Evolutionary conservation across 2,888 invertebrate genomes (phyloP).

Genomic region (Exocentrus adspersus): DNA sequence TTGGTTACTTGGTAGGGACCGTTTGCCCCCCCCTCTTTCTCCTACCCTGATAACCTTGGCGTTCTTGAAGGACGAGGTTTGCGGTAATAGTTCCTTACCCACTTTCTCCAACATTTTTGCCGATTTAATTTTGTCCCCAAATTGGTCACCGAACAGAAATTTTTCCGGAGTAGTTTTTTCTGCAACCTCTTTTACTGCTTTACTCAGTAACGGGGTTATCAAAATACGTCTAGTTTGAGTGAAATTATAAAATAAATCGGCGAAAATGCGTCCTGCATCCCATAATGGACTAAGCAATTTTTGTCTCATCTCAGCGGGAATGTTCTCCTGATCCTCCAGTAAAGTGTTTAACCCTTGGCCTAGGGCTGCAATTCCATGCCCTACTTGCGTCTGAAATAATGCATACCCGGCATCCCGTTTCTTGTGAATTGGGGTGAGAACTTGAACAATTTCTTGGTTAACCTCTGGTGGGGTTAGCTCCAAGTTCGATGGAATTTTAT

Average conservation of each 20-base stretch:
- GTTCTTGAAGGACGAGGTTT: background rate
- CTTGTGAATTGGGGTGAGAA: background rate
- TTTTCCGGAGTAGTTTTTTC: background rate
- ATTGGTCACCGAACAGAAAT: background rate
- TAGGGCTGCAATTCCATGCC: slow-evolving; percentile 19
- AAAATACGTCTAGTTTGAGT: background rate
- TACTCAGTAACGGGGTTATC: background rate
- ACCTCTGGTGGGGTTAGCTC: slow-evolving; percentile 4
- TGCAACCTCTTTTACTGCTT: background rate
- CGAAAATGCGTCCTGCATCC: slow-evolving; percentile 22
- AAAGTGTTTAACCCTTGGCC: slow-evolving; percentile 20
- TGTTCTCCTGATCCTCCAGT: slow-evolving; percentile 14
- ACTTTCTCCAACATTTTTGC: background rate
- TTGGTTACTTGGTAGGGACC: background rate
- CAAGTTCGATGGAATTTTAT: background rate
- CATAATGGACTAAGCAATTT: slow-evolving; percentile 16
- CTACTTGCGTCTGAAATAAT: slow-evolving; percentile 21
- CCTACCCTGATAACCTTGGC: background rate
- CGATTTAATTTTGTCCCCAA: background rate
- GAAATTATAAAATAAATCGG: slow-evolving; percentile 21
- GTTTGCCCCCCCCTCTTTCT: background rate
- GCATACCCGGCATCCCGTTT: slow-evolving; percentile 18
- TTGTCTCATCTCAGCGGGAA: slow-evolving; percentile 4
- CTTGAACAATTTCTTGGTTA: background rate
- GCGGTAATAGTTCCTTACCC: background rate